phyloP scores from a whole-genome alignment of 2,888 invertebrate genomes.

The Microctonus brassicae region DNA sequence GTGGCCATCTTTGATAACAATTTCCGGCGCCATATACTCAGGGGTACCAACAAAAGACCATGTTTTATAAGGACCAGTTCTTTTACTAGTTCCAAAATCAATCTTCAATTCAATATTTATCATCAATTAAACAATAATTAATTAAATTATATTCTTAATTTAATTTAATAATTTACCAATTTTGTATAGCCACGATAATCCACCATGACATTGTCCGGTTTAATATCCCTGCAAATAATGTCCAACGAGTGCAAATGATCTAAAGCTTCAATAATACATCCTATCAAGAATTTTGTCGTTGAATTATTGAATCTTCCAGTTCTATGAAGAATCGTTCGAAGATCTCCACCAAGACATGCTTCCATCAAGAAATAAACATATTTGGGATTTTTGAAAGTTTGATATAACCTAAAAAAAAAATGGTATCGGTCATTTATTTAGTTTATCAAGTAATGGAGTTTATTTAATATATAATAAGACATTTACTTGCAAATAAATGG shows the following conservation, averaged over 20 bases:
- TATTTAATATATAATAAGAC: too few relatives aligned
- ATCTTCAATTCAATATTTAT: constrained; percentile 71
- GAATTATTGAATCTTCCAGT: constrained; percentile 83
- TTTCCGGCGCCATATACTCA: constrained; percentile 90
- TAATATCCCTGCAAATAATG: constrained; percentile 89
- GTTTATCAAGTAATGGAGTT: not conserved
- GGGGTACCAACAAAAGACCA: constrained; percentile 96
- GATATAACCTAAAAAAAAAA: constrained; percentile 78
- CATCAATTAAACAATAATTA: not conserved
- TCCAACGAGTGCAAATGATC: constrained; percentile 87
- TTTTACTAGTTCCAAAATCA: constrained; percentile 94
- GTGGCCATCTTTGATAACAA: constrained; percentile 86
- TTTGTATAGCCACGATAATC: constrained; percentile 88
- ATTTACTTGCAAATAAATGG: constrained; percentile 79
- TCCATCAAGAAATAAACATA: constrained; percentile 96
- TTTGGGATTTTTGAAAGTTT: constrained; percentile 90
- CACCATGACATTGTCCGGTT: constrained; percentile 93
- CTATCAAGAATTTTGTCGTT: constrained; percentile 86
- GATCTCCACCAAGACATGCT: constrained; percentile 91
- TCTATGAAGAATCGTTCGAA: constrained; percentile 90
- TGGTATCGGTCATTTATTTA: not conserved
- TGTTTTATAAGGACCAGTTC: constrained; percentile 83
- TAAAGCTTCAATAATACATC: constrained; percentile 91
- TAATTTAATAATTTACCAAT: constrained; percentile 74
- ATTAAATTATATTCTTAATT: not conserved